These are phyloP conservation scores for Philopedon plagiatum DNA, from an alignment of 2,888 invertebrate genomes.

Conservation along the genomic window DNA sequence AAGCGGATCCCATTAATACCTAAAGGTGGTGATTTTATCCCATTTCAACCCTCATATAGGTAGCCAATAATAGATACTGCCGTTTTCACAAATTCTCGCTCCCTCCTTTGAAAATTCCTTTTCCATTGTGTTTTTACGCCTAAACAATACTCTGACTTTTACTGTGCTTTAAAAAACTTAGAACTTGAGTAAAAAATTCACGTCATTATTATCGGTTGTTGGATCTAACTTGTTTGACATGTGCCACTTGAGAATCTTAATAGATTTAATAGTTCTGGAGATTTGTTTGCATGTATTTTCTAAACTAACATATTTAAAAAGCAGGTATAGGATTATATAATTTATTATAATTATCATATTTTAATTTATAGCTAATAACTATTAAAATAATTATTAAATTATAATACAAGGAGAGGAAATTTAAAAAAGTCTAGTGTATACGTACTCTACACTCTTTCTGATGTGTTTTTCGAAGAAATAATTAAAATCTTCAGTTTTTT, in stretches of 20 bases:
- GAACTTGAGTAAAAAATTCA: background rate
- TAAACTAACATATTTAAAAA: no score
- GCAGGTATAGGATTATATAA: no score
- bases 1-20: background rate
- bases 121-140: background rate
- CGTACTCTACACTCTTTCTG: no score
- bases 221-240: background rate
- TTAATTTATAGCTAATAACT: no score
- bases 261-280: background rate
- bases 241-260: background rate
- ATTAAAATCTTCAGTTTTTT: no score
- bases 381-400: no score
- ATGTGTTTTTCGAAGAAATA: no score
- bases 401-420: no score
- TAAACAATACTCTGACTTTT: background rate
- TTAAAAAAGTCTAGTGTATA: no score
- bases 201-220: background rate
- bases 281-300: background rate
- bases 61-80: background rate
- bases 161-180: background rate
- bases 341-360: no score
- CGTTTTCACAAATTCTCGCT: background rate
- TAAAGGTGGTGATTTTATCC: constrained; percentile 34
- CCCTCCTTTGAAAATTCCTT: background rate
- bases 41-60: background rate